A percentile compares a stretch with the other conserved stretches of the same genome.
phyloP scores from a whole-genome alignment of 2,888 invertebrate genomes.

The Sphinx pinastri region DNA sequence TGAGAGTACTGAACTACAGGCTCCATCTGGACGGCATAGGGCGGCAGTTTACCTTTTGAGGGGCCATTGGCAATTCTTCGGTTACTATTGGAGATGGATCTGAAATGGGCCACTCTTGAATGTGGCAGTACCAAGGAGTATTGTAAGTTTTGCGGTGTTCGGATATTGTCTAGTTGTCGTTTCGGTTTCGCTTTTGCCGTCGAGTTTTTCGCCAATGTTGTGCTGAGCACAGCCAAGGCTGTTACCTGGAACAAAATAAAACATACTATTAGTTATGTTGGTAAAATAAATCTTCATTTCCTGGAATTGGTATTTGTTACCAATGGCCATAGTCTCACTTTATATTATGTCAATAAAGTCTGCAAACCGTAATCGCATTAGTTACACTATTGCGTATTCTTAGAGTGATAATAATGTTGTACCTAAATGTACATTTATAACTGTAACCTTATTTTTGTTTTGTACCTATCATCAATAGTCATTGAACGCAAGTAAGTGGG shows the following conservation, averaged over 20 bases:
- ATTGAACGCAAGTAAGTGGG: no score
- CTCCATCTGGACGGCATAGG: conserved; percentile 92
- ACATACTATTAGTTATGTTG: conserved; percentile 3
- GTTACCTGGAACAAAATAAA: conserved; percentile 81
- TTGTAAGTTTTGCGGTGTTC: conserved; percentile 84
- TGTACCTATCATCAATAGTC: no score
- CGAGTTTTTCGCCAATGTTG: conserved; percentile 76
- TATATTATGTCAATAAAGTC: no score
- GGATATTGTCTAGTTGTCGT: conserved; percentile 80
- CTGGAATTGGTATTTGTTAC: no score
- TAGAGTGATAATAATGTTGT: no score
- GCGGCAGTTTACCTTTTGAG: conserved; percentile 82
- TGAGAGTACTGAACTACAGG: conserved; percentile 91
- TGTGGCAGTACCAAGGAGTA: conserved; percentile 85
- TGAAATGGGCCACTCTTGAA: conserved; percentile 80
- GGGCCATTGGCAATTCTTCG: conserved; percentile 81
- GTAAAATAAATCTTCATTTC: neutral
- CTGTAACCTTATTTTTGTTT: no score
- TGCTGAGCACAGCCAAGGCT: conserved; percentile 81
- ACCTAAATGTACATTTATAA: no score
- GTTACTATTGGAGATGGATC: conserved; percentile 74
- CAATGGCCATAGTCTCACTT: no score
- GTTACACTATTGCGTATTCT: no score
- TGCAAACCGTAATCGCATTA: no score
- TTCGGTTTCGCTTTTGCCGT: conserved; percentile 80